phyloP scores from a whole-genome alignment of 1,140 invertebrate species.

The Orchesella cincta region DNA sequence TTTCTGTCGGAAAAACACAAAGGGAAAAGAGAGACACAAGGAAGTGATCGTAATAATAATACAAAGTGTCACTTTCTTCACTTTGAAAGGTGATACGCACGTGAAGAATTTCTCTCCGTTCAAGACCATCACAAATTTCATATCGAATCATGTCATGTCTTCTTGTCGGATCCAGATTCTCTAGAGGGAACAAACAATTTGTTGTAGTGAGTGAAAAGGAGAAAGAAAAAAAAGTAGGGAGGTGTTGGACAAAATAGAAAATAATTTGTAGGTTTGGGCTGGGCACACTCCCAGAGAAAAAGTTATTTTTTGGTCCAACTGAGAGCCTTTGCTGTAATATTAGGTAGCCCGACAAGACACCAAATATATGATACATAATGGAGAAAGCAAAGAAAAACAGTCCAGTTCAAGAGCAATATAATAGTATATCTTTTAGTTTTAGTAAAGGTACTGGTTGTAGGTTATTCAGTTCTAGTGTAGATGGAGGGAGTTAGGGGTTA shows the following conservation, averaged over 20 bases:
- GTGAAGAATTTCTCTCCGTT: too few relatives aligned
- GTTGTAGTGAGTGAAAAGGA: constrained; percentile 15
- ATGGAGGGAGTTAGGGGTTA: constrained; percentile 29
- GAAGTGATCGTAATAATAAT: constrained; percentile 11
- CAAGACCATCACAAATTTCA: background rate
- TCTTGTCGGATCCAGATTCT: constrained; percentile 5
- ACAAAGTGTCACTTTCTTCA: background rate
- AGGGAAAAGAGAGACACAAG: background rate
- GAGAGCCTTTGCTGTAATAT: too few relatives aligned
- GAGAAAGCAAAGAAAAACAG: too few relatives aligned
- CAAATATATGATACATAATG: too few relatives aligned
- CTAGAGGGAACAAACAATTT: constrained; percentile 24
- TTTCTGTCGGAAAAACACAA: background rate
- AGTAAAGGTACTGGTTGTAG: too few relatives aligned
- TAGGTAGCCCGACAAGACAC: too few relatives aligned
- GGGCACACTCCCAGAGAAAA: too few relatives aligned
- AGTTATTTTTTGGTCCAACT: too few relatives aligned
- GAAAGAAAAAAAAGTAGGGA: background rate
- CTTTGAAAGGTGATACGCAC: constrained; percentile 12
- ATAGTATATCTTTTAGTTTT: too few relatives aligned
- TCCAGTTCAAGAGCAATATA: too few relatives aligned
- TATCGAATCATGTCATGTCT: constrained; percentile 14
- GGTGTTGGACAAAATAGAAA: constrained; percentile 1
- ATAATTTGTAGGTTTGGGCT: constrained; percentile 23
- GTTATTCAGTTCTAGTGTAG: too few relatives aligned